Base-by-base conservation (phyloP, 2,888 invertebrate genomes). In the Apantesis nais region DNA sequence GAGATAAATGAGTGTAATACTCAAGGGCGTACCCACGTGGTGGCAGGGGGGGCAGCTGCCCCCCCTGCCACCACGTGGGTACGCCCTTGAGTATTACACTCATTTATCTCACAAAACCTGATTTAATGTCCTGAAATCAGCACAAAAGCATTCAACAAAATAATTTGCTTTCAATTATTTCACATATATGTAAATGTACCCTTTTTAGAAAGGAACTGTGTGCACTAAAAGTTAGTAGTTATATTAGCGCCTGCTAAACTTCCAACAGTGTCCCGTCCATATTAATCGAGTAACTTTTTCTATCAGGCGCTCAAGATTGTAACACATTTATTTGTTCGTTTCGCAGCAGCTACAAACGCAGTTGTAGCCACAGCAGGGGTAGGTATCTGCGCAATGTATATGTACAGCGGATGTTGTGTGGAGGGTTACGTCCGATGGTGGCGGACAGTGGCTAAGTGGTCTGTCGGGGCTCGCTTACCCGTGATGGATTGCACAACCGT, bases 371-470 rank as follows among this genome's bases (percentile, higher is more conserved):
- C 62, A 65, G 55, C 37, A 63, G 55, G 66, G 58, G 64, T 44
- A 41, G 58, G 69, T 60, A 72, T 67, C 65, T 75, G 76, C 72
- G 82, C 78, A 69, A 63, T 52, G 48, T 52, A n/a, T 66, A 67
- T 60, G 62, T 71, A 67, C 64, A 73, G 82, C 86, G 89, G 88
- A 89, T 87, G 88, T 86, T 85, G 84, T 83, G 87, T 73, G 78
- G 81, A 87, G 85, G 85, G 84, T 78, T 82, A 78, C 83, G 86
- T 89, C 87, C 88, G 86, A 82, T 85, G 82, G 81, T 86, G 85
- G 80, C 89, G 88, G 90, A 87, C 91, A 88, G 88, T 88, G 88
- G 91, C 89, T 92, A 93, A 93, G 92, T 93, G 91, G 88, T 88
- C 90, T 90, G 90, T 92, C 92, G 89, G 86, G 87, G 82, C 87